These are phyloP conservation scores for Microdon myrmicae DNA, from an alignment of 2,888 invertebrate species.

Conservation along the genomic window DNA sequence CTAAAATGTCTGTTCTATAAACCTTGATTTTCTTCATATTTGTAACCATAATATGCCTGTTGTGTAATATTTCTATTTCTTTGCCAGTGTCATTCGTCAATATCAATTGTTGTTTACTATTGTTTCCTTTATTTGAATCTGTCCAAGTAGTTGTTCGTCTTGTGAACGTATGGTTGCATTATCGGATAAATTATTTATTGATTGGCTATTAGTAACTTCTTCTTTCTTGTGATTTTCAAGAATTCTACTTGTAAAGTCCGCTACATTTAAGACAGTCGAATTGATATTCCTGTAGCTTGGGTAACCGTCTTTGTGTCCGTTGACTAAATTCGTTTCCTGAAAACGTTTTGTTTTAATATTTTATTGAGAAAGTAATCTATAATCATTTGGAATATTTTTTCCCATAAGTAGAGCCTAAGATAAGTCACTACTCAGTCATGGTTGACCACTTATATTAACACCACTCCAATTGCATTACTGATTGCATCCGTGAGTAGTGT, in stretches of 20 bases:
- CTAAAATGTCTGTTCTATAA: conserved; percentile 8
- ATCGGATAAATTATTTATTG: not conserved
- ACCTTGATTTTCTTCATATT: conserved; percentile 3
- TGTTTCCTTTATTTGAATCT: conserved; percentile 1
- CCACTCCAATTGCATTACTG: too few species aligned
- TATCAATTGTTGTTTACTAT: conserved; percentile 10
- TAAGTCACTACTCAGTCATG: too few species aligned
- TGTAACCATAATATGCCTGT: conserved; percentile 2
- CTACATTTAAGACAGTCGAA: not conserved
- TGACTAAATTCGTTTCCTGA: too few species aligned
- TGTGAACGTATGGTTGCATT: conserved; percentile 5
- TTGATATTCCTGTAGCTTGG: conserved; percentile 4
- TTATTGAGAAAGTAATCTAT: too few species aligned
- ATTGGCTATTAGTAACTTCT: too few species aligned
- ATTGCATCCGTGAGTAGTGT: too few species aligned
- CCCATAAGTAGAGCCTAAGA: too few species aligned
- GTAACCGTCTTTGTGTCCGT: conserved; percentile 1
- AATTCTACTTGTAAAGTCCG: conserved; percentile 3
- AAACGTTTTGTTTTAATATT: too few species aligned
- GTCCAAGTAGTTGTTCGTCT: conserved; percentile 1
- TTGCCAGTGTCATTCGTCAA: not conserved
- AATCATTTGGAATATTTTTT: too few species aligned
- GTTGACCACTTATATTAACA: too few species aligned
- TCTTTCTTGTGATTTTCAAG: not conserved
- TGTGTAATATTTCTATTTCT: conserved; percentile 10